These are phyloP conservation scores for Uloborus diversus DNA, from an alignment of 1,140 invertebrate genomes.

Conservation along the genomic window DNA sequence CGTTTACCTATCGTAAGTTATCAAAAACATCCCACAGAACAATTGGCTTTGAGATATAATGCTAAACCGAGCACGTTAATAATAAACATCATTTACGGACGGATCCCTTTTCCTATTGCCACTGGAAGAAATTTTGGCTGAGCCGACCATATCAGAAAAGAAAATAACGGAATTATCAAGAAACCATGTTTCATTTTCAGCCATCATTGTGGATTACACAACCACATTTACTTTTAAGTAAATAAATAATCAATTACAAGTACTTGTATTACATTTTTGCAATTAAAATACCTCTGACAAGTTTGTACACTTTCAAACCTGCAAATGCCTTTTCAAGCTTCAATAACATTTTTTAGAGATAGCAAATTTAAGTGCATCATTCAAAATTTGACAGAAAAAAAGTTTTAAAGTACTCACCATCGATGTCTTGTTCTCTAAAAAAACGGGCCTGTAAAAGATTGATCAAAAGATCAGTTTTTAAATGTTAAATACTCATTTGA, in stretches of 20 bases:
- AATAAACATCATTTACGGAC: too few relatives aligned
- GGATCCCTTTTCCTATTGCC: too few relatives aligned
- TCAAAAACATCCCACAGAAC: too few relatives aligned
- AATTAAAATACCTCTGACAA: not conserved
- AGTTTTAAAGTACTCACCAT: slow-evolving; percentile 33
- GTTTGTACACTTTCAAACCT: not conserved
- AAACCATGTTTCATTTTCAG: too few relatives aligned
- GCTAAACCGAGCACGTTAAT: too few relatives aligned
- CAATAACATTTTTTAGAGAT: not conserved
- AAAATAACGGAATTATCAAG: too few relatives aligned
- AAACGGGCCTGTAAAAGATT: slow-evolving; percentile 59
- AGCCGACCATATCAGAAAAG: too few relatives aligned
- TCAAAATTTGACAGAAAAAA: not conserved
- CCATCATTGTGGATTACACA: too few relatives aligned
- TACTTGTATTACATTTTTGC: not conserved
- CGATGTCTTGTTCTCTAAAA: slow-evolving; percentile 61
- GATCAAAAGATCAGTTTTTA: not conserved
- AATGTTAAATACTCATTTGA: not conserved
- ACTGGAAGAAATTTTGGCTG: too few relatives aligned
- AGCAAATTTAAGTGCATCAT: not conserved
- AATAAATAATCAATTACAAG: too few relatives aligned
- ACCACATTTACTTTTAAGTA: not conserved
- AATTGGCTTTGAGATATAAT: too few relatives aligned
- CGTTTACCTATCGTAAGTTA: too few relatives aligned
- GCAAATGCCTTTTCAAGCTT: not conserved